Evolutionary conservation across 1,140 invertebrate genomes (phyloP).

Genomic region (Saccostrea echinata): DNA sequence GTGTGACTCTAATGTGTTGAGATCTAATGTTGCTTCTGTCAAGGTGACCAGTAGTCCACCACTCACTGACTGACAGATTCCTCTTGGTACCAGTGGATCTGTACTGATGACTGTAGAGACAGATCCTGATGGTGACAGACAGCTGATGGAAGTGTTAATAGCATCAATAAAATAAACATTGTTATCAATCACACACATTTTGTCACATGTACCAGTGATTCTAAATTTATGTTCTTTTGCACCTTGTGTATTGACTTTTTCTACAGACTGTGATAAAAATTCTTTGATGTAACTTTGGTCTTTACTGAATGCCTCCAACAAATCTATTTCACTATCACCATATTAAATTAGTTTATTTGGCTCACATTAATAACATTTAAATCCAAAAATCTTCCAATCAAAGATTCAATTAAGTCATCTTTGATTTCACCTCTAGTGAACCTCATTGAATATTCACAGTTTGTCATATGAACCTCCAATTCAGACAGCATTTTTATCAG

Average conservation of each 20-base stretch:
- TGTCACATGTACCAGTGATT: not conserved
- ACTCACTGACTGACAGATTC: not conserved
- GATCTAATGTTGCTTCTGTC: not conserved
- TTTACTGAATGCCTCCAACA: not conserved
- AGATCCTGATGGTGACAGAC: not conserved
- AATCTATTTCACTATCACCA: not conserved
- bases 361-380: not conserved
- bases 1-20: not conserved
- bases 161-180: not conserved
- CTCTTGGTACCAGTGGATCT: not conserved
- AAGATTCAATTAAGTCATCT: not conserved
- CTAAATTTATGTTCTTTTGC: not conserved
- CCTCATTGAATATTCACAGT: not conserved
- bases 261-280: not conserved
- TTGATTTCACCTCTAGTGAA: not conserved
- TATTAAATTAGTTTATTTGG: not conserved
- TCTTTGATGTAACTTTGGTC: not conserved
- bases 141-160: not conserved
- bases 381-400: not conserved
- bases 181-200: not conserved
- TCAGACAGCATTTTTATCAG: not conserved
- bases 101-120: slow-evolving; percentile 9
- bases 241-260: not conserved
- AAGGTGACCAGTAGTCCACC: slow-evolving; percentile 5
- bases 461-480: not conserved